These are phyloP conservation scores for Vulpes lagopus DNA, from an alignment of 2,113 vertebrate species.

Conservation along the genomic window DNA sequence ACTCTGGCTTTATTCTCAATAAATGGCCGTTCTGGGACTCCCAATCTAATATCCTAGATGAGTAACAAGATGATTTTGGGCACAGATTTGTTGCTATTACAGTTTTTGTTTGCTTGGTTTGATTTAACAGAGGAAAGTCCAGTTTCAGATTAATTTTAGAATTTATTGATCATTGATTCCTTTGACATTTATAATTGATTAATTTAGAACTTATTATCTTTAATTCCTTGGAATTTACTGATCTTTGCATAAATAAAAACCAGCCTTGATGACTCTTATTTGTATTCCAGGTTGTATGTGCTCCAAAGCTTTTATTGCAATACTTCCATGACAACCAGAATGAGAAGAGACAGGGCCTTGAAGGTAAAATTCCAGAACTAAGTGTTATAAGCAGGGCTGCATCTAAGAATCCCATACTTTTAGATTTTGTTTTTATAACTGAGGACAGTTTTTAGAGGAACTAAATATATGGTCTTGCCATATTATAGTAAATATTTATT, in stretches of 20 bases:
- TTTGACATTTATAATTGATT: not conserved
- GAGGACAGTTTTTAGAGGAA: not conserved
- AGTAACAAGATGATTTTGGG: slow-evolving; percentile 40
- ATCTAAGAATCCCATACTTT: not conserved
- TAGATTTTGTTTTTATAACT: slow-evolving; percentile 14
- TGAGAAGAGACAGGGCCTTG: not conserved
- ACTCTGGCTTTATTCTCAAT: slow-evolving; percentile 39
- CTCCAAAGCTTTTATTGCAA: not conserved
- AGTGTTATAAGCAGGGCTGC: not conserved
- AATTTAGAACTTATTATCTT: not conserved
- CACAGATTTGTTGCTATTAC: slow-evolving; percentile 30
- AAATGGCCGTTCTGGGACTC: slow-evolving; percentile 60
- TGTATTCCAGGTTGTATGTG: not conserved
- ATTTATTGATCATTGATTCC: not conserved
- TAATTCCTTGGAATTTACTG: not conserved
- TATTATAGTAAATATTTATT: not conserved
- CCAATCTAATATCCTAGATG: slow-evolving; percentile 68
- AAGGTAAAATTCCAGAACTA: not conserved
- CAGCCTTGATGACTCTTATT: not conserved
- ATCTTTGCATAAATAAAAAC: not conserved
- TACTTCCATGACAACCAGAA: not conserved
- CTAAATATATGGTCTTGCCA: not conserved
- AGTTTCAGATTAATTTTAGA: slow-evolving; percentile 51
- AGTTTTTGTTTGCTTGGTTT: slow-evolving; percentile 49
- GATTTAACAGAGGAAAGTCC: slow-evolving; percentile 38